Evolutionary conservation across 2,113 vertebrate genomes (phyloP), one percentile per base, ranked within the genome.

Genomic region (Scophthalmus maximus): DNA sequence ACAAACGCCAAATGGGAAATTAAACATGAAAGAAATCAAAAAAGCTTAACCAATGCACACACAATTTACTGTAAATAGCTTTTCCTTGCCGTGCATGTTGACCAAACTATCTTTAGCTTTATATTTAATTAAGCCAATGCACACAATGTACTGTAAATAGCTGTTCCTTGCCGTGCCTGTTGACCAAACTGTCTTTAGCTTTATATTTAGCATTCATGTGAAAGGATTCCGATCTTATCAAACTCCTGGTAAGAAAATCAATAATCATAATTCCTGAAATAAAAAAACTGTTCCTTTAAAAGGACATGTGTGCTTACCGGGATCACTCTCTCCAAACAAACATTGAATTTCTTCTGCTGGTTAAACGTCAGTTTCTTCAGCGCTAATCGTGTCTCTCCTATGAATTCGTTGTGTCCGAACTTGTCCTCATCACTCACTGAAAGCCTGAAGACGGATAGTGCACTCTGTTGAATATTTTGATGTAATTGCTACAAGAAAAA

Each of bases 391-490:
- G 96, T 98, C 92, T 99, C 97, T 5, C 97, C 97, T 0, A 99
- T 99, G 38, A 99, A 99, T 78, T 99, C 97, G 0, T 98, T 99
- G 82, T 99, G 97, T 73, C 96, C 96, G 25, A 99, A 98, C 74
- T 96, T 99, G 90, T 99, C 97, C 82, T 98, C 97, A 1, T 99
- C 97, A 0, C 96, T 97, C 73, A 98, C 97, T 0, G 97, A 97
- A 60, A 99, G 95, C 92, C 97, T 98, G 87, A 0, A 42, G 58
- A 74, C 36, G 32, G 29, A 86, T 0, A 15, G 14, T 0, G 0
- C 0, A 2, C 10, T 14, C 27, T 0, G 1, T n/a, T 57, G 8
- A 62, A 7, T n/a, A 18, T n/a, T 12, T 5, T 20, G 18, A 29
- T 8, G 8, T 34, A 3, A 27, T 14, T 51, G 4, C 23, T 7